Evolutionary conservation across 2,797 vertebrate species (phyloP).

Genomic region (Eulemur mongoz): DNA sequence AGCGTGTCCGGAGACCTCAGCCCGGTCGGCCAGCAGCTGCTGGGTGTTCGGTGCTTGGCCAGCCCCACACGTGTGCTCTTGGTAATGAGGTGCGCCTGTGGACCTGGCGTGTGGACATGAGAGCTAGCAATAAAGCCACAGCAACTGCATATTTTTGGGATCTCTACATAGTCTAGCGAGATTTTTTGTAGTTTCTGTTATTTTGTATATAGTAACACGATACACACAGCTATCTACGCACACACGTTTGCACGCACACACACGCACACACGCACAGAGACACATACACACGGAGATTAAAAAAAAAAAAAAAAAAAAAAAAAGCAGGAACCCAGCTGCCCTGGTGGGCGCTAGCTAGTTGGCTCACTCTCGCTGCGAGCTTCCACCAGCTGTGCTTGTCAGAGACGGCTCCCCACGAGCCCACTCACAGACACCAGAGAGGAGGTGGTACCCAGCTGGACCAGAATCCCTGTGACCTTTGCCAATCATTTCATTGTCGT

Average conservation of each 20-base stretch:
- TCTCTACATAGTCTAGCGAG: conserved; percentile 61
- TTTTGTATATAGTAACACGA: conserved; percentile 56
- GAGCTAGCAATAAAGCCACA: conserved; percentile 70
- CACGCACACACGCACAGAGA: not conserved
- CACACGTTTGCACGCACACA: not conserved
- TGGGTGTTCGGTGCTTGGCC: not conserved
- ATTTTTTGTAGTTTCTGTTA: conserved; percentile 5
- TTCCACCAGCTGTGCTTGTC: conserved; percentile 58
- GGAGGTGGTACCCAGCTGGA: not conserved
- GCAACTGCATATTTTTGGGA: conserved; percentile 59
- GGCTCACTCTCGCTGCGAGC: not conserved
- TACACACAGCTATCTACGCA: conserved; percentile 70
- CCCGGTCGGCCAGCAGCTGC: not conserved
- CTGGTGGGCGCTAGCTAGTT: not conserved
- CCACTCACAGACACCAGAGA: conserved; percentile 16
- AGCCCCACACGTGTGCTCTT: conserved; percentile 22
- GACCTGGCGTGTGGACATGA: conserved; percentile 37
- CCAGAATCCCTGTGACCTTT: conserved; percentile 53
- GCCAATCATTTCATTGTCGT: conserved; percentile 26
- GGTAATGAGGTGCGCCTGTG: conserved; percentile 51
- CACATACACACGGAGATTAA: conserved; percentile 5
- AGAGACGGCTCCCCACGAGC: not conserved
- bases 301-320: not conserved
- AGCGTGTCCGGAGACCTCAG: not conserved
- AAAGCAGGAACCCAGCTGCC: not conserved